These are phyloP conservation scores for Emmelina monodactyla DNA, from an alignment of 2,888 invertebrate genomes.

Conservation along the genomic window DNA sequence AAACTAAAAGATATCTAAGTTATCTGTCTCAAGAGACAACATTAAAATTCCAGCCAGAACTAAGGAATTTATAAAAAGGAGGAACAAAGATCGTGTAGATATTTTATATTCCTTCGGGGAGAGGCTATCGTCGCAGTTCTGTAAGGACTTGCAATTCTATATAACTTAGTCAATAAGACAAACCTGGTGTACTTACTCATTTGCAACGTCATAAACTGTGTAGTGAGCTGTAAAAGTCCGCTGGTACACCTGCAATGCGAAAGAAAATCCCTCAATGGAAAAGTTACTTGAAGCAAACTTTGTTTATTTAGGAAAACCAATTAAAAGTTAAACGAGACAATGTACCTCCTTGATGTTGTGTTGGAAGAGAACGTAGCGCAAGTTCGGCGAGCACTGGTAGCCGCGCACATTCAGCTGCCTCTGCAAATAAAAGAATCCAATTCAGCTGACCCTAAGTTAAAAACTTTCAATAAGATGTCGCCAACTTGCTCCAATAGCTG, in stretches of 20 bases:
- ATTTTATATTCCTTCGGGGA: conserved; percentile 25
- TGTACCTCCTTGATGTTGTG: conserved; percentile 87
- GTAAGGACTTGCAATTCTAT: neutral
- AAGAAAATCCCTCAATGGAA: neutral
- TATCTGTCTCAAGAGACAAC: conserved; percentile 6
- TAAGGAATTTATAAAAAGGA: conserved; percentile 29
- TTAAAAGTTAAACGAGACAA: conserved; percentile 25
- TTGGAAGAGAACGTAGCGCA: conserved; percentile 87
- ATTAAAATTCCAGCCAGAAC: conserved; percentile 17
- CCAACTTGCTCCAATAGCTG: conserved; percentile 14
- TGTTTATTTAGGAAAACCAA: conserved; percentile 19
- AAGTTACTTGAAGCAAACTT: neutral
- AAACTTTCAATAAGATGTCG: conserved; percentile 18
- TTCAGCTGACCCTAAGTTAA: conserved; percentile 6
- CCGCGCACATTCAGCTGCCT: conserved; percentile 88
- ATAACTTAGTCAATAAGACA: conserved; percentile 15
- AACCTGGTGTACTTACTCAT: conserved; percentile 81
- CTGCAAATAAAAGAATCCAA: conserved; percentile 50
- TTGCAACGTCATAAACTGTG: conserved; percentile 90
- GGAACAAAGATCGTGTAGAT: conserved; percentile 29
- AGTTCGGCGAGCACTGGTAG: conserved; percentile 85
- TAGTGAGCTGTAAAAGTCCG: conserved; percentile 88
- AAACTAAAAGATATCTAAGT: too few relatives aligned
- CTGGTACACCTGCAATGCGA: conserved; percentile 80
- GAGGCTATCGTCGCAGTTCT: neutral